These are phyloP conservation scores for Eubasilissa regina DNA, from an alignment of 1,140 invertebrate species.

Conservation along the genomic window DNA sequence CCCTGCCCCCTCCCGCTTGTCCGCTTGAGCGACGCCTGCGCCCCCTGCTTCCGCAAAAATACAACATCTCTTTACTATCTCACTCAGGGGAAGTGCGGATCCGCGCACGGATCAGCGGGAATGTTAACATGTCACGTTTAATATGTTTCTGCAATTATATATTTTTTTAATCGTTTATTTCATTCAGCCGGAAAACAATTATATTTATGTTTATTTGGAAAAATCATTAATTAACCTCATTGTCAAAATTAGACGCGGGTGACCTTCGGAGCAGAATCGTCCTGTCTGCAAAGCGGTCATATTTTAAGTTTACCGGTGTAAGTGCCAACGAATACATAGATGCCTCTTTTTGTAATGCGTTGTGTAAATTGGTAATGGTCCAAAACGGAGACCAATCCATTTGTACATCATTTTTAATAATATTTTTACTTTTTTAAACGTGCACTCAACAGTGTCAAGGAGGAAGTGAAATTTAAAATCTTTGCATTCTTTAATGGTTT, in stretches of 20 bases:
- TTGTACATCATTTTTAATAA: slow-evolving; percentile 26
- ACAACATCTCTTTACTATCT: slow-evolving; percentile 37
- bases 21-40: slow-evolving; percentile 28
- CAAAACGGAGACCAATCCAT: slow-evolving; percentile 6
- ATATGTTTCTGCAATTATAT: too few species aligned
- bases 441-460: slow-evolving; percentile 1
- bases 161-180: too few species aligned
- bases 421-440: neutral
- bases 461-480: neutral
- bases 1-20: slow-evolving; percentile 34
- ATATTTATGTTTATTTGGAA: too few species aligned
- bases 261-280: neutral
- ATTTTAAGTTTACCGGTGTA: slow-evolving; percentile 26
- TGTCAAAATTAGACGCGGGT: too few species aligned
- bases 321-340: slow-evolving; percentile 25
- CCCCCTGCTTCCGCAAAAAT: slow-evolving; percentile 43
- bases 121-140: too few species aligned
- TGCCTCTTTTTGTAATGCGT: slow-evolving; percentile 9
- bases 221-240: too few species aligned
- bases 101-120: too few species aligned
- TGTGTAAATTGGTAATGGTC: slow-evolving; percentile 18
- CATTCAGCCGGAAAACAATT: too few species aligned
- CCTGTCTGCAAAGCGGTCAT: neutral
- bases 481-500: too few species aligned
- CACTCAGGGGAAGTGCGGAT: too few species aligned